Evolutionary conservation across 64 coral and sea anemone genomes (phyloP).

Genomic region (Montipora foliosa): DNA sequence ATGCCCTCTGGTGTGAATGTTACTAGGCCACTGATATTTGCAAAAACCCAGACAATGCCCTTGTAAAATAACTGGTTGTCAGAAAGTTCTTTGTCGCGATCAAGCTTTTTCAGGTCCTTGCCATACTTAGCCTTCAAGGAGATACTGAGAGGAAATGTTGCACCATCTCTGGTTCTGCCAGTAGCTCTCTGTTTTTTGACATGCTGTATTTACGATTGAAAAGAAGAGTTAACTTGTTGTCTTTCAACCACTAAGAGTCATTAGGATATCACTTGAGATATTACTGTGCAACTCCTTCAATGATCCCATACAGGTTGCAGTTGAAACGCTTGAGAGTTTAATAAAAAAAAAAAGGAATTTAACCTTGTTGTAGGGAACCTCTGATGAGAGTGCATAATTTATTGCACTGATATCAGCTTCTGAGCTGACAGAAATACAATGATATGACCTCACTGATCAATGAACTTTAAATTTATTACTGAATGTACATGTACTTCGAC

Average conservation of each 20-base stretch:
- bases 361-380: too few species aligned
- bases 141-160: conserved; percentile 87
- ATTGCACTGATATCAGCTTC: too few species aligned
- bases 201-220: background rate
- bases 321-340: too few species aligned
- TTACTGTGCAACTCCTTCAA: too few species aligned
- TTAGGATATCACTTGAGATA: too few species aligned
- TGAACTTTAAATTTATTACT: too few species aligned
- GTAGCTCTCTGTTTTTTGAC: conserved; percentile 90
- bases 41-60: conserved; percentile 92
- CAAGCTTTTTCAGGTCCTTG: conserved; percentile 64
- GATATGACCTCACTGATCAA: too few species aligned
- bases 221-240: background rate
- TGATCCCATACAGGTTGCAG: too few species aligned
- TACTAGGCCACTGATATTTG: conserved; percentile 94
- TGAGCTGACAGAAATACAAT: too few species aligned
- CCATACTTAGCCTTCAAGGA: conserved; percentile 68
- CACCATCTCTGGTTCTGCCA: conserved; percentile 93
- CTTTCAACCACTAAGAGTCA: background rate
- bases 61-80: conserved; percentile 58
- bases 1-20: conserved; percentile 80
- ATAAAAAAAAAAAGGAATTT: too few species aligned
- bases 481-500: too few species aligned
- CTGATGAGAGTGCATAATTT: too few species aligned
- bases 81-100: conserved; percentile 8